phyloP scores from a whole-genome alignment of 1,140 invertebrate species.

The Drosophila elegans region DNA sequence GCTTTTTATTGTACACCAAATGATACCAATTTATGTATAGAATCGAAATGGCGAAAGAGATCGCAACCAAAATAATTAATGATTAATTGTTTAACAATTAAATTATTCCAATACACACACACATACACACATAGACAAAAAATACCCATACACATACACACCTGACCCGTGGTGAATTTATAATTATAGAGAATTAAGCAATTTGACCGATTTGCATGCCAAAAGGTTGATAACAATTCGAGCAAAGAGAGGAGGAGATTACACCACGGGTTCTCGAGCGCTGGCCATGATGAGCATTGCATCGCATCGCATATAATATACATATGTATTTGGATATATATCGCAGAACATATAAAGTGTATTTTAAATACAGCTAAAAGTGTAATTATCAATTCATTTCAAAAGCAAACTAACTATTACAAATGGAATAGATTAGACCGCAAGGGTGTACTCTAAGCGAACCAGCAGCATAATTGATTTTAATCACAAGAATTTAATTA shows the following conservation, averaged over 20 bases:
- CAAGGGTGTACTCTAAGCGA: constrained; percentile 44
- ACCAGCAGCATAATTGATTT: constrained; percentile 64
- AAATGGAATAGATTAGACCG: constrained; percentile 69
- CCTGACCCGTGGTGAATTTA: constrained; percentile 22
- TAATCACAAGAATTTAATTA: constrained; percentile 81
- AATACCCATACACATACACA: constrained; percentile 39
- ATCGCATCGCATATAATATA: constrained; percentile 14
- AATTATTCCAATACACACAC: constrained; percentile 47
- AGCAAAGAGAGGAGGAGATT: constrained; percentile 1
- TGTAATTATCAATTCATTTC: constrained; percentile 65
- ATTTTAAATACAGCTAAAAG: constrained; percentile 73
- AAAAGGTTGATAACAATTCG: constrained; percentile 10
- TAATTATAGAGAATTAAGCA: constrained; percentile 34
- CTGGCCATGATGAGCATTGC: constrained; percentile 13
- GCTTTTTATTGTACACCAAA: constrained; percentile 40
- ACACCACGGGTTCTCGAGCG: constrained; percentile 10
- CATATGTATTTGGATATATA: constrained; percentile 23
- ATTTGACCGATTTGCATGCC: constrained; percentile 20
- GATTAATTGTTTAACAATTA: constrained; percentile 33
- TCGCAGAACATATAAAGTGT: constrained; percentile 71
- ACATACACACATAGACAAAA: constrained; percentile 15
- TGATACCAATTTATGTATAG: constrained; percentile 37
- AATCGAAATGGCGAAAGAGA: constrained; percentile 2
- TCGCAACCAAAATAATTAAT: constrained; percentile 23
- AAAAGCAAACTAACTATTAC: constrained; percentile 81